Percentiles rank a stretch among this genome's conserved stretches.
phyloP scores from a whole-genome alignment of 2,888 invertebrate genomes.

The Drosophila falleni region DNA sequence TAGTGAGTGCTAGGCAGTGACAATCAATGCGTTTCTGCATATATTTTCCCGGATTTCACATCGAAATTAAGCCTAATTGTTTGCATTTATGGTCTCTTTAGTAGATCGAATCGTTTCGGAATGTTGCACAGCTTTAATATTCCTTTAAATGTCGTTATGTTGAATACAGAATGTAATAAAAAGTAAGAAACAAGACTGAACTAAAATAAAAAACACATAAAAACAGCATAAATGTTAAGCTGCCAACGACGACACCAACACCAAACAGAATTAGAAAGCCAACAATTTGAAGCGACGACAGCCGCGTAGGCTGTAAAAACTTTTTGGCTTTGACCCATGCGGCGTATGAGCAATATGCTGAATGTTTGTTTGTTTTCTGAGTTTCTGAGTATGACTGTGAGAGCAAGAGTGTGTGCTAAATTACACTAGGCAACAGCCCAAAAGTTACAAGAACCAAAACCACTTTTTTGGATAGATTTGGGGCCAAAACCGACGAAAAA shows the following conservation, averaged over 20 bases:
- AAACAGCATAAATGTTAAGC: constrained; percentile 48
- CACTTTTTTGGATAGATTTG: too few relatives aligned
- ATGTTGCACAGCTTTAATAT: constrained; percentile 14
- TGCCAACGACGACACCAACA: constrained; percentile 15
- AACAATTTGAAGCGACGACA: constrained; percentile 33
- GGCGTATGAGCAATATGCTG: constrained; percentile 34
- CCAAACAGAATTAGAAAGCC: not conserved
- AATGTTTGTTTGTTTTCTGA: constrained; percentile 4
- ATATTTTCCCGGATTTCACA: too few relatives aligned
- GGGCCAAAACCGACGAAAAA: too few relatives aligned
- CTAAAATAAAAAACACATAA: constrained; percentile 49
- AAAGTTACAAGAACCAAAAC: too few relatives aligned
- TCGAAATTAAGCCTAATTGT: not conserved
- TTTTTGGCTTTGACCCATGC: constrained; percentile 22
- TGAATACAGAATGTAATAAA: constrained; percentile 16
- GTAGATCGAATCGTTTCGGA: not conserved
- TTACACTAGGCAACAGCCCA: too few relatives aligned
- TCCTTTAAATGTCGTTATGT: constrained; percentile 2
- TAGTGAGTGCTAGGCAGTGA: not conserved
- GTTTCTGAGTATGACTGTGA: not conserved
- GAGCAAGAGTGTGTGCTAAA: constrained; percentile 18
- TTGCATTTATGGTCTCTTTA: not conserved
- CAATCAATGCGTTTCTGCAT: not conserved
- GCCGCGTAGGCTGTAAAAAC: constrained; percentile 44
- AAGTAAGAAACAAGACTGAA: constrained; percentile 31